Percentiles rank a stretch among this genome's conserved stretches.
Evolutionary conservation across 1,140 invertebrate species (phyloP).

Genomic region (Zaprionus capensis): DNA sequence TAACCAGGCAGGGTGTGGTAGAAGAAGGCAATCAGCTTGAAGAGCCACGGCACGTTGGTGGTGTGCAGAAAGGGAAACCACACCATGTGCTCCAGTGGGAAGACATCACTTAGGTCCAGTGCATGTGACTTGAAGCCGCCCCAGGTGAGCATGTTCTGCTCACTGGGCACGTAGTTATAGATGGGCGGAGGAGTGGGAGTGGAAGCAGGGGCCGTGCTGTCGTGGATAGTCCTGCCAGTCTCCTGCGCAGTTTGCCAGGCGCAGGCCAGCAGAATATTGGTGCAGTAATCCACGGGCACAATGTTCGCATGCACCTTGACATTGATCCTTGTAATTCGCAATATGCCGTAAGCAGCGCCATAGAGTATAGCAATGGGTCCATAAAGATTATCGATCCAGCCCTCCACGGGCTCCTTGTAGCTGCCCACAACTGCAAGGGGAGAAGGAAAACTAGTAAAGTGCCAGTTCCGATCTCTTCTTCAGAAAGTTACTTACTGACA

Average conservation of each 20-base stretch:
- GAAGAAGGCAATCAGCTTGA: constrained; percentile 84
- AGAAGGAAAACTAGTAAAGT: constrained; percentile 2
- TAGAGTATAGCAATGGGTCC: constrained; percentile 92
- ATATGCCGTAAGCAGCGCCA: constrained; percentile 89
- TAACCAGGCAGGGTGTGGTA: constrained; percentile 87
- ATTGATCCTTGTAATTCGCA: constrained; percentile 87
- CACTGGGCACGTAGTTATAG: constrained; percentile 89
- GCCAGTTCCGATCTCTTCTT: background rate
- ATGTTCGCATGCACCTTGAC: constrained; percentile 88
- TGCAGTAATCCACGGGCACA: constrained; percentile 93
- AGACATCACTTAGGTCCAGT: constrained; percentile 59
- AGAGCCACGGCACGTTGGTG: constrained; percentile 80
- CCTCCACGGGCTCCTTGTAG: constrained; percentile 89
- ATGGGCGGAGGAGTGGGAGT: constrained; percentile 81
- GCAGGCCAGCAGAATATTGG: constrained; percentile 90
- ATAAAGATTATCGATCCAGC: constrained; percentile 96
- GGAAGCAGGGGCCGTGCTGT: background rate
- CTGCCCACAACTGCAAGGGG: constrained; percentile 89
- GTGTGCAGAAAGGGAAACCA: constrained; percentile 85
- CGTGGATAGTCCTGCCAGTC: background rate
- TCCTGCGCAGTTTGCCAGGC: constrained; percentile 85
- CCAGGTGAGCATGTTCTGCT: constrained; percentile 88
- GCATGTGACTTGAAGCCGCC: constrained; percentile 85
- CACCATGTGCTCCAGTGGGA: constrained; percentile 82
- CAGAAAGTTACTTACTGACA: constrained; percentile 86